Base-by-base conservation (phyloP, 1,140 invertebrate species). In the Caenorhabditis latens region DNA sequence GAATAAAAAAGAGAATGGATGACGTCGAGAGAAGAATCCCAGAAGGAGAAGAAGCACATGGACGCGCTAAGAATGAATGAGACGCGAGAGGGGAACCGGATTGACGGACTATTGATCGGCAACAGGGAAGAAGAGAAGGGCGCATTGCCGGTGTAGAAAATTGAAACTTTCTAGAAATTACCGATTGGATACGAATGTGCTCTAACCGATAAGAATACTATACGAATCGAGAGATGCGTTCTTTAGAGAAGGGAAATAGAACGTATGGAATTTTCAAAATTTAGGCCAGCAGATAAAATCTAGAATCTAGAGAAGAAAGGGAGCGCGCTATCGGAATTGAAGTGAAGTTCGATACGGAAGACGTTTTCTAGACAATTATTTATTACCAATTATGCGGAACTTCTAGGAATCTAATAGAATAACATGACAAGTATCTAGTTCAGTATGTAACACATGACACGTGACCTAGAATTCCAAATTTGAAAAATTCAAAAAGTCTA, bases 31-130 rank as follows among this genome's bases (percentile, higher is more conserved):
- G n/a, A 48, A 7, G 40, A 50, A 24, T 79, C n/a, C 46, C 4
- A 13, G 46, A 79, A 50, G 19, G 19, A 75, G 19, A 75, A 43
- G 46, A 42, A 42, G 46, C 71, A 79, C 71, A 79, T 32, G 32
- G 8, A 71, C 5, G 71, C 46, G 46, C 46, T 9, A 14, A 24
- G 46, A 79, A 79, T 48, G 46, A 9, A 79, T 9, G 19, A 50
- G n/a, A 53, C 46, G 71, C 46, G 71, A 9, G 21, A 50, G 46
- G 71, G 32, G 71, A 79, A 79, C 71, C 71, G 71, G 71, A 79
- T 79, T 50, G 71, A 53, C 46, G 71, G 71, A 50, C 71, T 79
- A 79, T 79, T 79, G 71, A 79, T 79, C n/a, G 71, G 24, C 43
- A 79, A 79, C 46, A 79, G 53, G 71, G 46, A 79, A 79, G 43